Conservation (phyloP, 1,140 invertebrate species). For the Matsumurasca onukii region DNA sequence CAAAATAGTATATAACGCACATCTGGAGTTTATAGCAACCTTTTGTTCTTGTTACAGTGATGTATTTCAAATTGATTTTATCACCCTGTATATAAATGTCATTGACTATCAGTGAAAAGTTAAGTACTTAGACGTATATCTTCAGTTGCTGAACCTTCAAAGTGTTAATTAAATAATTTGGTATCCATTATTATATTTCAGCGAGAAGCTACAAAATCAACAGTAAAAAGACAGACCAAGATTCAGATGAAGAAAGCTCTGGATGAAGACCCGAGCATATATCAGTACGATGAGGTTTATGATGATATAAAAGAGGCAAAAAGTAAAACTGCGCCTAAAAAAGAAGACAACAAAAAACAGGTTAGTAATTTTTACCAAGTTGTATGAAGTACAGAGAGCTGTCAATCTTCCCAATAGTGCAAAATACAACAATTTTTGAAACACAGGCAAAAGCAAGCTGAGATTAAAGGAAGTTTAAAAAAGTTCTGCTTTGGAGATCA, state of each 20-base stretch:
- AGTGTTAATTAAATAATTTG: neutral
- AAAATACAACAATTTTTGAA: no score
- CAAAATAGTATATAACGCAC: no score
- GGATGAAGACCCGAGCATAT: constrained; percentile 86
- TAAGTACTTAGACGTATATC: neutral
- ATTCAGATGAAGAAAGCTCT: constrained; percentile 71
- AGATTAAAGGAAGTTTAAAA: no score
- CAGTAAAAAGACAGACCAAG: constrained; percentile 53
- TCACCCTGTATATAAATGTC: neutral
- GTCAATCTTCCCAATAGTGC: no score
- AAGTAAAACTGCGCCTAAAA: constrained; percentile 53
- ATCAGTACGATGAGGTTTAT: constrained; percentile 94
- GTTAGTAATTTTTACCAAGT: no score
- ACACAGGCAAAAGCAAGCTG: no score
- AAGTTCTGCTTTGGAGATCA: no score
- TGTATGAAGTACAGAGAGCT: no score
- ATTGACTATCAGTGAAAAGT: neutral
- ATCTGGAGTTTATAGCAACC: no score
- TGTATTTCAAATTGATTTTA: neutral
- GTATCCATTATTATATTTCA: constrained; percentile 22
- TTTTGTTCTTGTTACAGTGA: neutral
- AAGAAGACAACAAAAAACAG: constrained; percentile 62
- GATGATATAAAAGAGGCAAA: constrained; percentile 79
- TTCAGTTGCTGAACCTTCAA: no score
- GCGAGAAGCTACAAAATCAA: constrained; percentile 46